Evolutionary conservation across 1,140 invertebrate genomes (phyloP), one percentile per base, ranked within the genome.

Genomic region (Chrysomallon squamiferum): DNA sequence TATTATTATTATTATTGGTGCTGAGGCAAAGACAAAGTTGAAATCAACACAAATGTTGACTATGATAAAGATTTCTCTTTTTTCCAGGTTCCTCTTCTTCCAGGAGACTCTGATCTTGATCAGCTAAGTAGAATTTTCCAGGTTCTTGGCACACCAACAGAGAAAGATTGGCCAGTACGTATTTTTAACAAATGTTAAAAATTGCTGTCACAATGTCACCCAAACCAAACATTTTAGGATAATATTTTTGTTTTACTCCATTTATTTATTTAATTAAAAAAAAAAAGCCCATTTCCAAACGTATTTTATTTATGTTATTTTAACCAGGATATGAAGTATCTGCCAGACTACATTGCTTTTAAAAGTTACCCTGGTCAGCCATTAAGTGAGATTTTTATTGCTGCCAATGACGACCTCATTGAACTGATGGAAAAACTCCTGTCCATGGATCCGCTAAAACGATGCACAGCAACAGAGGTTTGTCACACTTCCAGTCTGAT

Each of bases 41-140:
- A n/a, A n/a, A n/a, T n/a, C n/a, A n/a, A n/a, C n/a, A n/a, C n/a
- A n/a, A n/a, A n/a, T n/a, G n/a, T n/a, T n/a, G n/a, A n/a, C n/a
- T n/a, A n/a, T n/a, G n/a, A n/a, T n/a, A n/a, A n/a, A n/a, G n/a
- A n/a, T 54, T 27, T 15, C 2, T 27, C 9, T 54, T 27, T 27
- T 54, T 69, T 79, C 6, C 60, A 88, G 86, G 90, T 93, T 15
- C 97, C 98, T 2, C 94, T 99, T 75, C 88, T 99, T 56, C 95
- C 96, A 32, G 97, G 97, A 32, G 96, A 99, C 76, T 94, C 95
- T 9, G 97, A 99, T 87, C 86, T 99, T 45, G 96, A 99, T 87
- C 97, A 99, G 79, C 85, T 99, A 1, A 93, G 93, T 0, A 93
- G 91, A 82, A 99, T 99, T 76, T 99, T 98, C 85, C 92, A 93